Percentiles rank a stretch among this genome's conserved stretches.
Evolutionary conservation across 2,113 vertebrate species (phyloP).

Genomic region (Geococcyx californianus): DNA sequence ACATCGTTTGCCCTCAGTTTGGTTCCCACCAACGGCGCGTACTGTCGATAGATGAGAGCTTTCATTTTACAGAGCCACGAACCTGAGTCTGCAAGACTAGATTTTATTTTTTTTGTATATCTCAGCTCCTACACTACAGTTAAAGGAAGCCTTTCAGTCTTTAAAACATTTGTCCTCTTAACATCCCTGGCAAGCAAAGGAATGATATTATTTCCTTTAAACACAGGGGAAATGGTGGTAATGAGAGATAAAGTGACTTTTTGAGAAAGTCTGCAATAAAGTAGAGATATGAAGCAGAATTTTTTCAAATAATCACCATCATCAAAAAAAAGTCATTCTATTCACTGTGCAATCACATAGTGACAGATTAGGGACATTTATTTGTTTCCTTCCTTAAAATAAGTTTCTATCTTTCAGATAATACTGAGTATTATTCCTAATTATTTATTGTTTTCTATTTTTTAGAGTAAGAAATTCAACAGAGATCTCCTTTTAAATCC

Average conservation of each 20-base stretch:
- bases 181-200: not conserved
- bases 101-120: not conserved
- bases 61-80: not conserved
- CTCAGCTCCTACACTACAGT: not conserved
- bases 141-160: not conserved
- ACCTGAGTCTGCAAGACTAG: not conserved
- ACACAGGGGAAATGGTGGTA: not conserved
- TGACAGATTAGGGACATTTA: not conserved
- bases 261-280: not conserved
- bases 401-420: not conserved
- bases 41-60: not conserved
- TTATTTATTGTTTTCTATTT: not conserved
- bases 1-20: not conserved
- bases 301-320: constrained; percentile 6
- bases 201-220: constrained; percentile 1
- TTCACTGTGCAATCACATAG: not conserved
- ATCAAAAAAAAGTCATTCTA: not conserved
- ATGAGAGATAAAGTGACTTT: not conserved
- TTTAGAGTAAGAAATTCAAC: not conserved
- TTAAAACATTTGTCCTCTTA: not conserved
- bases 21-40: not conserved
- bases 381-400: not conserved
- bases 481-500: not conserved
- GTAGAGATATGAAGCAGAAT: not conserved
- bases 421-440: not conserved